Evolutionary conservation across 2,113 vertebrate species (phyloP), one percentile per base, ranked within the genome.

Genomic region (Macrotis lagotis): DNA sequence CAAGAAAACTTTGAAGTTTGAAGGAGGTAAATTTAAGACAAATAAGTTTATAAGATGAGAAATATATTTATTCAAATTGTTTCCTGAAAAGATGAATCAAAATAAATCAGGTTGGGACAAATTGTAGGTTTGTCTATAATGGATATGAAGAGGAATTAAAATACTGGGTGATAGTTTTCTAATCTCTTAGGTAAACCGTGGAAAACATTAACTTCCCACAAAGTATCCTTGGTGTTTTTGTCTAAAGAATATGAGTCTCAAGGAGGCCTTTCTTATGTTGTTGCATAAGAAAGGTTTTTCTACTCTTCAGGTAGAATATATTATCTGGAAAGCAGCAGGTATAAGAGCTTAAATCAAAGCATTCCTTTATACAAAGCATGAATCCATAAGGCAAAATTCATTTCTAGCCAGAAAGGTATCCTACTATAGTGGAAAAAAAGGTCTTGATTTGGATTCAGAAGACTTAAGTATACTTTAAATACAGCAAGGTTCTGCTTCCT

Each of bases 11-110:
- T 37, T 59, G 50, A 55, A 94, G 48, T 50, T 26, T 94, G n/a
- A 51, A 94, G 95, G 53, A 90, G 66, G 37, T 50, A 51, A 55
- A 88, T 91, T 91, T 83, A 83, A 53, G 88, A 94, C 59, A 93
- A 90, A 91, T 2, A 92, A 24, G 16, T 88, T 91, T 52, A 90
- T 93, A 83, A 44, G 22, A 6, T 74, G 6, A 74, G 37, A 93
- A 51, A 16, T 8, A 95, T 95, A 52, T 25, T 88, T 53, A 48
- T 37, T 49, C 53, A 93, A 94, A 26, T 51, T 52, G 66, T 53
- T 83, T 48, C 10, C n/a, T 50, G 50, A 50, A 90, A 83, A 91
- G 49, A 50, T 14, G 91, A 19, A 59, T 91, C 1, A 91, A 93
- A 14, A 31, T 93, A 19, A 55, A 93, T 89, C 89, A 89, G 25